phyloP scores from a whole-genome alignment of 2,888 invertebrate genomes.

The Phasia obesa region DNA sequence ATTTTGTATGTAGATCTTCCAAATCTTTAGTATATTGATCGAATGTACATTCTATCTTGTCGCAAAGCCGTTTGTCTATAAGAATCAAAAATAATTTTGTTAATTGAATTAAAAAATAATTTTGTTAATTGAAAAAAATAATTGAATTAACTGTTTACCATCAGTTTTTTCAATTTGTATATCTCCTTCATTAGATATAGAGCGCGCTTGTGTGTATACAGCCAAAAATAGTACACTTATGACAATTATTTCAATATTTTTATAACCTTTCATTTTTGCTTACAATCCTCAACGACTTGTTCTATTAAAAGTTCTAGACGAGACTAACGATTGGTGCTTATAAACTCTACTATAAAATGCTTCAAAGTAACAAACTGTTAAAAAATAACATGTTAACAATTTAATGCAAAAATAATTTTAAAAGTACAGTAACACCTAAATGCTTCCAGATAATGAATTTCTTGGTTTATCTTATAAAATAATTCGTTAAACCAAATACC shows the following conservation, averaged over 20 bases:
- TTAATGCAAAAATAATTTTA: no score
- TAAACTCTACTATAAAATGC: neutral
- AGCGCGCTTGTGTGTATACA: neutral
- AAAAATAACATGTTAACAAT: neutral
- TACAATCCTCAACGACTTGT: neutral
- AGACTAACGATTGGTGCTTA: slow-evolving; percentile 25
- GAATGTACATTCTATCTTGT: slow-evolving; percentile 62
- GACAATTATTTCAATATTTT: slow-evolving; percentile 4
- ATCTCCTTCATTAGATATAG: slow-evolving; percentile 39
- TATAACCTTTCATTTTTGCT: slow-evolving; percentile 12
- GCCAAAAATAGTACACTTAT: neutral
- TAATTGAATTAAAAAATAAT: slow-evolving; percentile 1
- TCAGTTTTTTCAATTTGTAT: neutral
- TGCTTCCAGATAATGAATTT: no score
- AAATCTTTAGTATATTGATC: no score
- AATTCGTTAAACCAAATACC: no score
- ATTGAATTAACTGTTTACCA: slow-evolving; percentile 19
- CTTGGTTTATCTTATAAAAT: no score
- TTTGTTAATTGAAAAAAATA: slow-evolving; percentile 1
- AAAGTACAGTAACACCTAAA: no score
- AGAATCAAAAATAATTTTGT: neutral
- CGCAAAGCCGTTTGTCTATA: slow-evolving; percentile 67
- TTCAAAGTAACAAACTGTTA: neutral
- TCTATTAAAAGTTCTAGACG: slow-evolving; percentile 11
- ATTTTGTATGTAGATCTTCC: neutral